Conservation (phyloP, 2,797 vertebrate genomes). For the Myotis myotis region DNA sequence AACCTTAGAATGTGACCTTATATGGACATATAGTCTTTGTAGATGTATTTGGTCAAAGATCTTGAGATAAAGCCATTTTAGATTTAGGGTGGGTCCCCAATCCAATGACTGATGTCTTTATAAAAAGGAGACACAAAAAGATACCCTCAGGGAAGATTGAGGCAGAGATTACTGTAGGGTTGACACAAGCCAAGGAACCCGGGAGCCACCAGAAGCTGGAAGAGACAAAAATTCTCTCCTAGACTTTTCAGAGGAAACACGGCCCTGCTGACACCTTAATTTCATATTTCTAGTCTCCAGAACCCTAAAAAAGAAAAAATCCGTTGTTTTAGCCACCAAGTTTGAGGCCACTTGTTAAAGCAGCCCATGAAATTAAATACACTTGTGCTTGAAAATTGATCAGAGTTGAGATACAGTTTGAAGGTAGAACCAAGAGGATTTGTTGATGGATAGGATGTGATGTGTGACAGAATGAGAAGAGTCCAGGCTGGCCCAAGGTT, state of each 20-base stretch:
- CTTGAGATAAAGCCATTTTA: neutral
- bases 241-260: neutral
- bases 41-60: neutral
- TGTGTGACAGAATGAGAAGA: rapidly evolving
- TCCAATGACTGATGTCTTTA: neutral
- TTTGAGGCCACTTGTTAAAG: neutral
- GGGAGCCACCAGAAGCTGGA: neutral
- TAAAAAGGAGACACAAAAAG: neutral
- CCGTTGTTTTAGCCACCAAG: neutral
- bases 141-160: neutral
- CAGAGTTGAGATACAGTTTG: neutral
- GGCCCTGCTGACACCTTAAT: neutral
- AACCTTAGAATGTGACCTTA: neutral
- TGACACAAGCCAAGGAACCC: too few species aligned
- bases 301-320: neutral
- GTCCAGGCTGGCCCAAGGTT: neutral
- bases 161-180: neutral
- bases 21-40: neutral
- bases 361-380: neutral
- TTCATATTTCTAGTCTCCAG: neutral
- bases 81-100: neutral
- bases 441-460: neutral
- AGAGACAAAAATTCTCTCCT: neutral
- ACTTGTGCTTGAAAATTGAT: neutral
- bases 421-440: neutral